Evolutionary conservation across 1,140 invertebrate genomes (phyloP).

Genomic region (Achatina immaculata): DNA sequence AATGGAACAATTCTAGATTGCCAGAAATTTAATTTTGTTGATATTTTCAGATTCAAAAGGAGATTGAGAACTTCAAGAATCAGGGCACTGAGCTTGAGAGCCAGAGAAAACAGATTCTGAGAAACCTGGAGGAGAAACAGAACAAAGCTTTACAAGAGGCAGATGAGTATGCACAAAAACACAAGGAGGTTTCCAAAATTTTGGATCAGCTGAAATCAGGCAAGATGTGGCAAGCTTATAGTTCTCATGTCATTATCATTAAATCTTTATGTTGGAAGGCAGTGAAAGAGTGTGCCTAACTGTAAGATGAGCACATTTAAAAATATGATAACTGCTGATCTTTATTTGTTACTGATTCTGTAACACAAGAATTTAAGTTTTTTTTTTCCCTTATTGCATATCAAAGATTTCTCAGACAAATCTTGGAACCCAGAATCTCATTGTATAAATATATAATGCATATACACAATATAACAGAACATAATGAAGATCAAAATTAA

Average conservation of each 20-base stretch:
- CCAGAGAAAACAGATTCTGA: slow-evolving; percentile 68
- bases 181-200: slow-evolving; percentile 70
- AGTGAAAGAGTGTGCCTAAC: background rate
- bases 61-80: slow-evolving; percentile 67
- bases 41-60: slow-evolving; percentile 61
- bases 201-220: slow-evolving; percentile 71
- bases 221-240: too few species aligned
- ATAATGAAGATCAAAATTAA: too few species aligned
- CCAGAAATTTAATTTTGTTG: too few species aligned
- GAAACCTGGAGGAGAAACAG: slow-evolving; percentile 67
- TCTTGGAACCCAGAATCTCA: too few species aligned
- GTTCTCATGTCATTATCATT: slow-evolving; percentile 14
- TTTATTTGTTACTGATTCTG: background rate
- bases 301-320: background rate
- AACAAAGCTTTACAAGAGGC: slow-evolving; percentile 53
- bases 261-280: background rate
- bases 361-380: background rate
- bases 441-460: too few species aligned
- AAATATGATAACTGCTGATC: background rate
- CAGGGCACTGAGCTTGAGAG: slow-evolving; percentile 69
- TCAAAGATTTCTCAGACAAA: too few species aligned
- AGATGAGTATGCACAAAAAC: slow-evolving; percentile 67
- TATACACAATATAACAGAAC: too few species aligned
- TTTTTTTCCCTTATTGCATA: too few species aligned
- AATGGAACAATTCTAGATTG: too few species aligned